Evolutionary conservation across 2,888 invertebrate genomes (phyloP).

Genomic region (Drosophila paramelanica): DNA sequence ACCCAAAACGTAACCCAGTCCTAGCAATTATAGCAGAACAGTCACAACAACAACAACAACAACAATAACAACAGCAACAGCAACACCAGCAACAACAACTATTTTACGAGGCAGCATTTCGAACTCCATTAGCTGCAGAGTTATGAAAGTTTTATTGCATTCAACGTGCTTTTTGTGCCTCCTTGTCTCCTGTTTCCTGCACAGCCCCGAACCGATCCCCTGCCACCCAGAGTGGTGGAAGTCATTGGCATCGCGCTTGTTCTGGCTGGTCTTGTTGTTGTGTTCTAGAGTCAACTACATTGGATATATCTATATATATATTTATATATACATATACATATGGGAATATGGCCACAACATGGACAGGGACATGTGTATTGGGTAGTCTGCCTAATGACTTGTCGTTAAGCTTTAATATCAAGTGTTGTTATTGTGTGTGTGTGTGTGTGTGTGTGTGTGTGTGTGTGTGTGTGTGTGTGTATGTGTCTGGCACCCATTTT

Average conservation of each 20-base stretch:
- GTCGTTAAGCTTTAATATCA: slow-evolving; percentile 58
- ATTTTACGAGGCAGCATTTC: slow-evolving; percentile 77
- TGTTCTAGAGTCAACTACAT: slow-evolving; percentile 47
- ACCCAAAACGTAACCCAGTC: slow-evolving; percentile 55
- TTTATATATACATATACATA: slow-evolving; percentile 17
- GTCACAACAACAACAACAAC: slow-evolving; percentile 11
- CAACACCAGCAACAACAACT: slow-evolving; percentile 54
- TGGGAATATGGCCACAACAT: slow-evolving; percentile 42
- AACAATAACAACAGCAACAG: slow-evolving; percentile 21
- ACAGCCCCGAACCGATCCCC: background rate
- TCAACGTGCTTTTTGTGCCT: slow-evolving; percentile 57
- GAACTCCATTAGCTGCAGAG: slow-evolving; percentile 78
- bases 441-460: slow-evolving; percentile 1
- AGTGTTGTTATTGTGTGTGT: slow-evolving; percentile 29
- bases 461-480: slow-evolving; percentile 3
- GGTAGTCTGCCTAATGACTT: slow-evolving; percentile 55
- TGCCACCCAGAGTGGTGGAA: slow-evolving; percentile 42
- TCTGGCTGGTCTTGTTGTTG: slow-evolving; percentile 14
- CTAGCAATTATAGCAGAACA: slow-evolving; percentile 69
- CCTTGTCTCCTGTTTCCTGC: slow-evolving; percentile 37
- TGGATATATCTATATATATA: slow-evolving; percentile 29
- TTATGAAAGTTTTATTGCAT: slow-evolving; percentile 79
- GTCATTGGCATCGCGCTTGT: slow-evolving; percentile 69
- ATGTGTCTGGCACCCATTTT: slow-evolving; percentile 20
- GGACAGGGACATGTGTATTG: slow-evolving; percentile 57